phyloP scores from a whole-genome alignment of 2,113 vertebrate species.

The Cervus canadensis region DNA sequence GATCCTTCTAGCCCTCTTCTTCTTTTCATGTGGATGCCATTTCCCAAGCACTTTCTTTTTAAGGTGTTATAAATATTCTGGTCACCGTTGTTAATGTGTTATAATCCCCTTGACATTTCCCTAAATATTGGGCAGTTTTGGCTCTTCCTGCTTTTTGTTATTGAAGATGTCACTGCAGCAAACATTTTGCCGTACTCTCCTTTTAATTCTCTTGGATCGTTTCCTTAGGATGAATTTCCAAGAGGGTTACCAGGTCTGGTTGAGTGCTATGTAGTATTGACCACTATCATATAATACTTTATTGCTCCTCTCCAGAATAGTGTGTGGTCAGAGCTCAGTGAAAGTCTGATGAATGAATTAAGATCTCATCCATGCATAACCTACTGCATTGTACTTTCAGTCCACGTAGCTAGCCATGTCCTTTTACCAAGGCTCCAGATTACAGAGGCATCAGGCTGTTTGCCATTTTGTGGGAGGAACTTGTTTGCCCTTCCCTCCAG shows the following conservation, averaged over 20 bases:
- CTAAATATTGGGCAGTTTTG: background rate
- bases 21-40: background rate
- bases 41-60: background rate
- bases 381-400: background rate
- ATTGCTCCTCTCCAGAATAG: background rate
- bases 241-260: background rate
- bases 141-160: background rate
- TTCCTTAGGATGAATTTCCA: background rate
- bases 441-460: background rate
- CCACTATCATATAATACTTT: background rate
- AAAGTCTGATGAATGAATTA: background rate
- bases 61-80: background rate
- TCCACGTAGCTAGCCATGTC: background rate
- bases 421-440: background rate
- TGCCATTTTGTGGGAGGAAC: background rate
- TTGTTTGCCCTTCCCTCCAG: background rate
- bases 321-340: background rate
- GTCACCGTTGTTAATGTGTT: background rate
- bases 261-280: background rate
- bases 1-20: background rate
- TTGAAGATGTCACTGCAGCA: background rate
- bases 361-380: background rate
- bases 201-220: background rate
- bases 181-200: background rate
- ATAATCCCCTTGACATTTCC: background rate